phyloP scores from a whole-genome alignment of 2,113 vertebrate species.

The Tupaia tana region DNA sequence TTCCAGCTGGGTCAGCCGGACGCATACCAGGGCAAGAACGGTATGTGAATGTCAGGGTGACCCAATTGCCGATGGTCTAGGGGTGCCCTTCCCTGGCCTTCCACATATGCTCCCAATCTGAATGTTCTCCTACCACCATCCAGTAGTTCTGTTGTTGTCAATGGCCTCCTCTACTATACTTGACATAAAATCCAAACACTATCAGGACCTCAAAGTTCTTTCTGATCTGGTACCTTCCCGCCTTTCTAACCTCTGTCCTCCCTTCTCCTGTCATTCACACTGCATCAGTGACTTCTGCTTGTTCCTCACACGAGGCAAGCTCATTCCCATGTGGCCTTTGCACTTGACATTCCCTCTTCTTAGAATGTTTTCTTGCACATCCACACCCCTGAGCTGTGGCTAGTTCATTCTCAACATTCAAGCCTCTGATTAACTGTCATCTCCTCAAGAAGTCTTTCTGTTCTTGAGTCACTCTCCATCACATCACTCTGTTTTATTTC shows the following conservation, averaged over 20 bases:
- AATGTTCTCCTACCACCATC: not conserved
- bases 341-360: not conserved
- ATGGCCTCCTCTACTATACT: not conserved
- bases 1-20: not conserved
- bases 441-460: not conserved
- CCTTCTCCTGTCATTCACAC: not conserved
- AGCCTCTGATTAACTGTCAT: not conserved
- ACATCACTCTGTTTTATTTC: not conserved
- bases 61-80: not conserved
- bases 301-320: not conserved
- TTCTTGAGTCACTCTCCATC: not conserved
- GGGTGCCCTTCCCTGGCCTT: not conserved
- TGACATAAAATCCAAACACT: not conserved
- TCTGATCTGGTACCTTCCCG: not conserved
- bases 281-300: not conserved
- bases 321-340: not conserved
- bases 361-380: not conserved
- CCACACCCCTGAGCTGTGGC: not conserved
- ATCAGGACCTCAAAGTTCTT: not conserved
- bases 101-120: not conserved
- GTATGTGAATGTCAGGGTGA: not conserved
- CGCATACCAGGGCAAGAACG: not conserved
- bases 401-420: not conserved
- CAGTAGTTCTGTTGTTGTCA: not conserved
- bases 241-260: not conserved